Base-by-base conservation (phyloP, 2,888 invertebrate species). In the Latheticus oryzae region DNA sequence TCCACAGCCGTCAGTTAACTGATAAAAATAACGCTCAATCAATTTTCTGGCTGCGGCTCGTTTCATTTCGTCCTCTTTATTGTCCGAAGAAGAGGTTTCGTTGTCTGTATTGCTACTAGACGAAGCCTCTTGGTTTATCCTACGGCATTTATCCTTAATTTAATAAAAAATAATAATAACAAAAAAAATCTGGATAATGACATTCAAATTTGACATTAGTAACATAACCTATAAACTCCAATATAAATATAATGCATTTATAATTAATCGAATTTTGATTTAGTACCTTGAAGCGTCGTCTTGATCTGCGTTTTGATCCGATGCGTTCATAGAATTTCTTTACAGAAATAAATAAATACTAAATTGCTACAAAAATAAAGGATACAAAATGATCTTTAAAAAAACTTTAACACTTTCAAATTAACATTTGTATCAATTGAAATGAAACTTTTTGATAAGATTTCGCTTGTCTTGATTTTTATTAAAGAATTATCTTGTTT, bases 1-100 rank as follows among this genome's bases (percentile, higher is more conserved):
- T 13, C 96, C 95, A 80, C 96, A 96, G 67, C 96, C 96, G 77
- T 94, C 91, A 28, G 91, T 88, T 63, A 96, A 81, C 80, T 96
- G 95, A 80, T 92, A 93, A 78, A 95, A 95, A 79, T 95, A 96
- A 72, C 92, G 85, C 79, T 95, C 93, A 64, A 96, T 95, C 62
- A 94, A 82, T 77, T 90, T 90, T 78, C 88, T 92, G 26, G 93
- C 94, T 32, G 88, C 87, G 54, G 87, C 86, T 45, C 89, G 83
- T 80, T 88, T 88, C 88, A 88, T 88, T 70, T 85, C 86, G 82
- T 85, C 85, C 64, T 83, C 82, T 67, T 81, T 80, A 66, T 71
- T 71, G 64, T 72, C 70, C 51, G 62, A 58, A 53, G 63, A 8
- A 19, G 30, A 45, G 13, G 45, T 24, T 64, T 66, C 61, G 60